Evolutionary conservation across 2,888 invertebrate species (phyloP).

Genomic region (Drosophila pullipes): DNA sequence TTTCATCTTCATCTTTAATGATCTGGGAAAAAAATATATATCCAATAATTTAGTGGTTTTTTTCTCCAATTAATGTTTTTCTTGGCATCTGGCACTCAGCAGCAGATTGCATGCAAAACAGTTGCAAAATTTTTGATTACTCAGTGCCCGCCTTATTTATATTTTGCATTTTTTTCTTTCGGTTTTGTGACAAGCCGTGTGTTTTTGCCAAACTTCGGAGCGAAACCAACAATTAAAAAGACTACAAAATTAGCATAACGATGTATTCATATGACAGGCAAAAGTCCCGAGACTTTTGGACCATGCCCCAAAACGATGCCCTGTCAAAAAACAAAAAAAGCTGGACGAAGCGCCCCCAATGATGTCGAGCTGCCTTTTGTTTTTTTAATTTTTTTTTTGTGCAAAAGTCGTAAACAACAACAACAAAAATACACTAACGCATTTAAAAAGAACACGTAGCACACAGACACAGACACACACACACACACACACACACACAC

Average conservation of each 20-base stretch:
- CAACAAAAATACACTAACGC: not conserved
- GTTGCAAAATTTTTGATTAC: conserved; percentile 3
- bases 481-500: not conserved
- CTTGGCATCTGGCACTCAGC: not conserved
- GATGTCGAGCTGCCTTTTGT: not conserved
- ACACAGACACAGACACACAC: not conserved
- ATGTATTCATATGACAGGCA: not conserved
- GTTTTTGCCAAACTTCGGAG: not conserved
- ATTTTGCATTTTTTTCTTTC: not conserved
- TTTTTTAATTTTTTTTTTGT: not conserved
- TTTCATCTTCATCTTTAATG: not conserved
- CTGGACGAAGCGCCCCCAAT: not conserved
- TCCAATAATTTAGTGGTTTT: not conserved
- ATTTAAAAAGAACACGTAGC: not conserved
- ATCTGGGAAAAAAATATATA: not conserved
- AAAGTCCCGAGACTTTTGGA: not conserved
- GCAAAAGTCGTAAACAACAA: conserved; percentile 4
- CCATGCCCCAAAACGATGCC: not conserved
- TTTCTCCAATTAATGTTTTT: not conserved
- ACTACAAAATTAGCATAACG: conserved; percentile 5
- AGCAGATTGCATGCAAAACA: not conserved
- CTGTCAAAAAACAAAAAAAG: not conserved
- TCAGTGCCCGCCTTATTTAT: not conserved
- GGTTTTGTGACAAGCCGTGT: not conserved
- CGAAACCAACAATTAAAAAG: conserved; percentile 8